These are phyloP conservation scores for Argyrosomus japonicus DNA, from an alignment of 2,113 vertebrate genomes.

Conservation along the genomic window DNA sequence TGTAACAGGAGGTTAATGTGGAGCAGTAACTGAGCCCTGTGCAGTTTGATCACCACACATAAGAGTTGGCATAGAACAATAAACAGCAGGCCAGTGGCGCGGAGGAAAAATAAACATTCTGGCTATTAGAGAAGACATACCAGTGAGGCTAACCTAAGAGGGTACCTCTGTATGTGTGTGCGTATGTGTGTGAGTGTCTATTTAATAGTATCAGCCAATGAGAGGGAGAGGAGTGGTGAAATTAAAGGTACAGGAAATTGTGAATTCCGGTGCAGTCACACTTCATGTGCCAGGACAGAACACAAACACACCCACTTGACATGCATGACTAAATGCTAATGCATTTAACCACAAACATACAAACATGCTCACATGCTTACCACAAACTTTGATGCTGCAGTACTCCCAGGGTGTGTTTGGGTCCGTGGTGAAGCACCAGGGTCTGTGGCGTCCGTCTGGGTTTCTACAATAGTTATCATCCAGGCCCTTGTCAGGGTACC, in stretches of 20 bases:
- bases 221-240: slow-evolving; percentile 29
- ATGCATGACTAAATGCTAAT: slow-evolving; percentile 19
- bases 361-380: slow-evolving; percentile 85
- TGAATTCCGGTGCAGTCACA: slow-evolving; percentile 80
- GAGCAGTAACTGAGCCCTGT: slow-evolving; percentile 60
- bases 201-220: slow-evolving; percentile 4
- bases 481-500: slow-evolving; percentile 95
- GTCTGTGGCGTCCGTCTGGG: slow-evolving; percentile 93
- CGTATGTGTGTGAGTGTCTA: slow-evolving; percentile 6
- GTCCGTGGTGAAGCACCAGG: slow-evolving; percentile 98
- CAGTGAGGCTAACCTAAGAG: slow-evolving; percentile 41
- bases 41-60: slow-evolving; percentile 51
- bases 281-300: slow-evolving; percentile 1
- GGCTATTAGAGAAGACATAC: slow-evolving; percentile 71
- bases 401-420: slow-evolving; percentile 95
- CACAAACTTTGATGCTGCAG: slow-evolving; percentile 96
- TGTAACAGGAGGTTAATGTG: slow-evolving; percentile 55
- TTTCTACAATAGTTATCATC: slow-evolving; percentile 99
- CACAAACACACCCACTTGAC: slow-evolving; percentile 34
- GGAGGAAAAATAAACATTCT: slow-evolving; percentile 71
- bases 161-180: background rate
- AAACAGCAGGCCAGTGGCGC: slow-evolving; percentile 62
- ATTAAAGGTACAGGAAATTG: slow-evolving; percentile 84
- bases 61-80: slow-evolving; percentile 68
- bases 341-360: slow-evolving; percentile 37